Evolutionary conservation across 2,888 invertebrate genomes (phyloP).

Genomic region (Oscheius sp.): DNA sequence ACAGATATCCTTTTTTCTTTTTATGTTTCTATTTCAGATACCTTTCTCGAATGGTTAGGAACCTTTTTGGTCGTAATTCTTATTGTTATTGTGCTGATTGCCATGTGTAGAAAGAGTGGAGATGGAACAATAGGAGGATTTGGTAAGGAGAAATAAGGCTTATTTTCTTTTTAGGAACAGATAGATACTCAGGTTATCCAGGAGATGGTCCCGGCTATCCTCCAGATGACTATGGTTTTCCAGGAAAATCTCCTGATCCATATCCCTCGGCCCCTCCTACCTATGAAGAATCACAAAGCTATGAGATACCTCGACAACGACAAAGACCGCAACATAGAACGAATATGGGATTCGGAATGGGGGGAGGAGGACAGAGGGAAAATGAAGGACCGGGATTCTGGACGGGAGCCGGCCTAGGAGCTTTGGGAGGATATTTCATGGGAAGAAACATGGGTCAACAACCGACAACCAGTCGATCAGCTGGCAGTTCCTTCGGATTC

Average conservation of each 20-base stretch:
- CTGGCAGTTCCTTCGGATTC: too few relatives aligned
- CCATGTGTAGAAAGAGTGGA: slow-evolving; percentile 12
- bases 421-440: slow-evolving; percentile 63
- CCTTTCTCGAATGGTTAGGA: not conserved
- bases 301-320: not conserved
- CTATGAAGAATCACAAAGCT: slow-evolving; percentile 44
- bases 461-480: not conserved
- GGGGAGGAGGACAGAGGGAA: not conserved
- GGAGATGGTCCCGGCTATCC: slow-evolving; percentile 36
- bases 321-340: not conserved
- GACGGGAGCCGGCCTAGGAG: slow-evolving; percentile 60
- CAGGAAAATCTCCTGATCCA: slow-evolving; percentile 37
- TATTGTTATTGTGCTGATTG: slow-evolving; percentile 5
- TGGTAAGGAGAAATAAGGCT: not conserved
- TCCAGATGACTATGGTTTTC: slow-evolving; percentile 27
- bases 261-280: slow-evolving; percentile 48
- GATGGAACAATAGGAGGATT: not conserved
- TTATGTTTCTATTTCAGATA: too few relatives aligned
- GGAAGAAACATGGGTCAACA: slow-evolving; percentile 20
- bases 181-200: slow-evolving; percentile 24
- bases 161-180: not conserved
- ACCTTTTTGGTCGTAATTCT: not conserved
- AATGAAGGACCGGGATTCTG: slow-evolving; percentile 41
- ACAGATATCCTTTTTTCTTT: not conserved
- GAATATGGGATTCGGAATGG: slow-evolving; percentile 4